phyloP scores from a whole-genome alignment of 2,113 vertebrate species.

The Picathartes gymnocephalus region DNA sequence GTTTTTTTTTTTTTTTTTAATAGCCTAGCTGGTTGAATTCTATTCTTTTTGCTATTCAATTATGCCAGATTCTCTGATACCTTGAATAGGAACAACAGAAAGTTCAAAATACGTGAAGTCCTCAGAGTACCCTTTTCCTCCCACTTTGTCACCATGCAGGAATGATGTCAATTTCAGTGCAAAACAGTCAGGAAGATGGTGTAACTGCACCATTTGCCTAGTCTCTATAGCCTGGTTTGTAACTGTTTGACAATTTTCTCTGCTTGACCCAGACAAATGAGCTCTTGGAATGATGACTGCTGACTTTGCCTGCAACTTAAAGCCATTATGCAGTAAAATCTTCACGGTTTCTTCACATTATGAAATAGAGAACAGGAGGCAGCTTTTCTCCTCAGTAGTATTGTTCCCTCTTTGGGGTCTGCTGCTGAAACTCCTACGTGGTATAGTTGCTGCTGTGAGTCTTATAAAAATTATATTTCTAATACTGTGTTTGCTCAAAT shows the following conservation, averaged over 20 bases:
- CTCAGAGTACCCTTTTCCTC: not conserved
- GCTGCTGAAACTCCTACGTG: not conserved
- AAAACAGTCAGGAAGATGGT: not conserved
- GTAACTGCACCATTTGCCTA: not conserved
- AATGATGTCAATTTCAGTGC: not conserved
- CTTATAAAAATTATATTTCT: not conserved
- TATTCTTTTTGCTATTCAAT: not conserved
- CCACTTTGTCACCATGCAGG: not conserved
- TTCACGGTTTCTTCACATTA: not conserved
- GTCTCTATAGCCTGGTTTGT: not conserved
- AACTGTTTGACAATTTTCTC: not conserved
- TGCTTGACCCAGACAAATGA: constrained; percentile 50
- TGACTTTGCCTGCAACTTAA: constrained; percentile 13
- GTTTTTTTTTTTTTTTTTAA: too few relatives aligned
- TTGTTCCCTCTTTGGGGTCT: not conserved
- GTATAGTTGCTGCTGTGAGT: not conserved
- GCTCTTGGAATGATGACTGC: not conserved
- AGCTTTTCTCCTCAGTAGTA: not conserved
- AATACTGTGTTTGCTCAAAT: not conserved
- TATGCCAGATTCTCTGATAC: not conserved
- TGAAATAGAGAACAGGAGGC: not conserved
- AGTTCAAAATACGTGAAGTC: not conserved
- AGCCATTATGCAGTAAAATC: not conserved
- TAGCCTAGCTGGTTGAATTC: not conserved
- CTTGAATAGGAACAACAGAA: not conserved